Percentiles rank a stretch among this genome's conserved stretches.
phyloP scores from a whole-genome alignment of 2,797 vertebrate genomes.

The Centropyge bicolor region DNA sequence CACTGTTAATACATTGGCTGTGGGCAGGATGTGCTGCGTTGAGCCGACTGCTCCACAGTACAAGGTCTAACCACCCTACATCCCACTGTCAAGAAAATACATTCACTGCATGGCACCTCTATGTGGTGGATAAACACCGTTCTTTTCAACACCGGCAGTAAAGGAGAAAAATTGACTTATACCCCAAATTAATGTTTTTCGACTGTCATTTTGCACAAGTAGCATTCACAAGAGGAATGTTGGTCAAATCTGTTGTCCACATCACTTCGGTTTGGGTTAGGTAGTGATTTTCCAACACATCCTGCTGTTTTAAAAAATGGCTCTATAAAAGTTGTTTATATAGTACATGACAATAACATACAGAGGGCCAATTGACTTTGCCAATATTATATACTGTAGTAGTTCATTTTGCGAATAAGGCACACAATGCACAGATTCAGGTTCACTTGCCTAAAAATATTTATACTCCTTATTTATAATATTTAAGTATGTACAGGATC shows the following conservation, averaged over 20 bases:
- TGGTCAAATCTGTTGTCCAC: constrained; percentile 49
- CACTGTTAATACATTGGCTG: constrained; percentile 76
- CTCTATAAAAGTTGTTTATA: constrained; percentile 82
- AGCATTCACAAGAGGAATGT: constrained; percentile 63
- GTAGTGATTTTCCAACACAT: constrained; percentile 53
- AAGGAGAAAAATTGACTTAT: constrained; percentile 46
- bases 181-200: constrained; percentile 37
- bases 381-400: constrained; percentile 84
- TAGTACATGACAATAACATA: constrained; percentile 84
- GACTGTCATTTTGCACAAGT: constrained; percentile 39
- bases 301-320: constrained; percentile 72
- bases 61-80: constrained; percentile 72
- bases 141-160: constrained; percentile 64
- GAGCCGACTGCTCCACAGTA: constrained; percentile 71
- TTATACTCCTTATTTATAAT: constrained; percentile 89
- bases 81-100: constrained; percentile 80
- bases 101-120: constrained; percentile 83
- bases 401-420: constrained; percentile 94
- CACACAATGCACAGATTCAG: constrained; percentile 99
- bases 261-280: constrained; percentile 54
- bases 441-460: constrained; percentile 93
- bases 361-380: constrained; percentile 87
- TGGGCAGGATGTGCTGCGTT: constrained; percentile 69
- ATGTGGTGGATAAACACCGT: constrained; percentile 71
- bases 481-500: constrained; percentile 93